Conservation (phyloP, 2,888 invertebrate genomes). For the Gerris lacustris region DNA sequence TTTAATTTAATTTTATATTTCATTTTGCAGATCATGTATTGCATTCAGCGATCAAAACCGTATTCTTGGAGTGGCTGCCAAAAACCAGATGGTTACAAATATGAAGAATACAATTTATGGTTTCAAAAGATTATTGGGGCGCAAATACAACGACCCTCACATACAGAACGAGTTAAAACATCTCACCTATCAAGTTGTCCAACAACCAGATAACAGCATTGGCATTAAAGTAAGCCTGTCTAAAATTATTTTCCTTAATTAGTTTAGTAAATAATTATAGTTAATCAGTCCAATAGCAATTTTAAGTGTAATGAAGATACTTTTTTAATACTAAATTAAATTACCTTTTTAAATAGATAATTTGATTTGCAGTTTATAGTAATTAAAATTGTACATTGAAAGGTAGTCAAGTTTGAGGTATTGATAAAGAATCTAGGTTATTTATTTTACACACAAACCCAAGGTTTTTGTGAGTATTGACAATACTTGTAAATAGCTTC, state of each 20-base stretch:
- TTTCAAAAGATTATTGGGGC: conserved; percentile 84
- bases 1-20: too few species aligned
- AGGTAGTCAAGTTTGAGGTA: too few species aligned
- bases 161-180: conserved; percentile 70
- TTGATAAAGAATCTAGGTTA: too few species aligned
- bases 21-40: conserved; percentile 70
- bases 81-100: conserved; percentile 92
- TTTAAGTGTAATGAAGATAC: conserved; percentile 1
- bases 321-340: too few species aligned
- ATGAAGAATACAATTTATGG: conserved; percentile 92
- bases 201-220: conserved; percentile 64
- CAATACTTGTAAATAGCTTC: too few species aligned
- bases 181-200: conserved; percentile 67
- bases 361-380: too few species aligned
- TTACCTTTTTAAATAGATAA: too few species aligned
- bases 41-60: conserved; percentile 88
- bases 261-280: conserved; percentile 16
- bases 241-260: conserved; percentile 7
- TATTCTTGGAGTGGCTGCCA: conserved; percentile 89
- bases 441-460: too few species aligned
- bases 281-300: not conserved
- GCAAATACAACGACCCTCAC: conserved; percentile 76
- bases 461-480: too few species aligned
- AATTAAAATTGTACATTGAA: too few species aligned
- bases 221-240: conserved; percentile 61